Evolutionary conservation across 2,888 invertebrate species (phyloP), one percentile per base, ranked within the genome.

Genomic region (Odontocolon sp.): DNA sequence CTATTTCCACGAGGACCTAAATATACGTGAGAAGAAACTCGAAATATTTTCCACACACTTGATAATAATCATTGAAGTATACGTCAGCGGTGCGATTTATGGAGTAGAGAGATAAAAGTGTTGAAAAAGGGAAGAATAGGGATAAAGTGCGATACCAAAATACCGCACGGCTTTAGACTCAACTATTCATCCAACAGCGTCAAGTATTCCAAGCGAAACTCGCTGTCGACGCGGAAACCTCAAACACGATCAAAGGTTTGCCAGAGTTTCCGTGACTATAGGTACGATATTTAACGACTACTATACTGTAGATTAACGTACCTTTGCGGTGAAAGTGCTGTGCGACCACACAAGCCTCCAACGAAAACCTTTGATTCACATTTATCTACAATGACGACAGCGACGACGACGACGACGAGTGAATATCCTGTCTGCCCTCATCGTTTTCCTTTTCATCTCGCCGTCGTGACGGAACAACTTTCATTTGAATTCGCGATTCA

Each of bases 171-270:
- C 61, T 56, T 57, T 54, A 3, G 45, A 45, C 31, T 67, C 8
- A 67, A 67, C 59, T 67, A 67, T 73, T 61, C 59, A 59, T 45
- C 45, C 59, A 73, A 45, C 28, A 26, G 59, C 61, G 40, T 67
- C 67, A 42, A 73, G 54, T 72, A 54, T 67, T 54, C 50, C 47
- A 16, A 14, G 33, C 38, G 21, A 45, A 38, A 9, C 45, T 33
- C 54, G 6, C 33, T 23, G 28, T 23, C n/a, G 36, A 63, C 59
- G 38, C 4, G 45, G 56, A 40, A 66, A 61, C 67, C 67, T 47
- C 67, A 45, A 54, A 56, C 56, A 31, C 61, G 45, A 63, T 74
- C 74, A 63, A 74, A 68, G 68, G 56, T 47, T 74, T 63, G 68
- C 54, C 45, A 63, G 54, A 47, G 59, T 59, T 73, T 68, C 36